These are phyloP conservation scores for Antedon mediterranea DNA, from an alignment of 53 echinoderm and acorn worm species.

Conservation along the genomic window DNA sequence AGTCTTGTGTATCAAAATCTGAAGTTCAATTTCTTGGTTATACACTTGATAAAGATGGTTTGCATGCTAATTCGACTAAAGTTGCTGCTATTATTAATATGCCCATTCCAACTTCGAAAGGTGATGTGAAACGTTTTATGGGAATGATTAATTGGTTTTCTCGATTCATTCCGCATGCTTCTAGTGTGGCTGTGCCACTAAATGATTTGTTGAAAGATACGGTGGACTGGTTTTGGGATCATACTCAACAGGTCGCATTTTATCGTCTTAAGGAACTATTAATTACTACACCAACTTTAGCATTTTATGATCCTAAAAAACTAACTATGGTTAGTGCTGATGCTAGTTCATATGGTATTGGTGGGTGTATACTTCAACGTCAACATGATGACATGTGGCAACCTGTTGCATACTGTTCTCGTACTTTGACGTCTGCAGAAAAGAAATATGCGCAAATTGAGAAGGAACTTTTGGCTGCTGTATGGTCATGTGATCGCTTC, in stretches of 20 bases:
- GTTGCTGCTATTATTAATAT: conserved; percentile 5
- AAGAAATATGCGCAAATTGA: conserved; percentile 8
- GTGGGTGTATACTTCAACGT: conserved; percentile 13
- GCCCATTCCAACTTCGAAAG: conserved; percentile 4
- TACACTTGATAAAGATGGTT: not conserved
- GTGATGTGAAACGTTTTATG: conserved; percentile 8
- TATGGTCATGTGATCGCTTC: conserved; percentile 7
- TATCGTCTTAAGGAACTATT: conserved; percentile 2
- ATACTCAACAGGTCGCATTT: conserved; percentile 4
- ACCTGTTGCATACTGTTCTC: conserved; percentile 9
- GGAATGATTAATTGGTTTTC: conserved; percentile 10
- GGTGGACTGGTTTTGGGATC: not conserved
- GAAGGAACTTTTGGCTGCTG: conserved; percentile 1
- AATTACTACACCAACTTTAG: conserved; percentile 5
- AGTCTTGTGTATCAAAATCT: too few relatives aligned
- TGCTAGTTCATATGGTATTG: conserved; percentile 1
- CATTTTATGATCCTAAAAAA: conserved; percentile 9
- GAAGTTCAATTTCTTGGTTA: not conserved
- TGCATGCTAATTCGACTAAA: conserved; percentile 1
- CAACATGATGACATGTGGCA: conserved; percentile 1
- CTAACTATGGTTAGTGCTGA: conserved; percentile 15
- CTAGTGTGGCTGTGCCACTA: not conserved
- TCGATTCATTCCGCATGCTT: not conserved
- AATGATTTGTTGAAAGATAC: not conserved
- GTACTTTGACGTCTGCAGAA: not conserved